Evolutionary conservation across 2,888 invertebrate species (phyloP), one percentile per base, ranked within the genome.

Genomic region (Netelia inedita): DNA sequence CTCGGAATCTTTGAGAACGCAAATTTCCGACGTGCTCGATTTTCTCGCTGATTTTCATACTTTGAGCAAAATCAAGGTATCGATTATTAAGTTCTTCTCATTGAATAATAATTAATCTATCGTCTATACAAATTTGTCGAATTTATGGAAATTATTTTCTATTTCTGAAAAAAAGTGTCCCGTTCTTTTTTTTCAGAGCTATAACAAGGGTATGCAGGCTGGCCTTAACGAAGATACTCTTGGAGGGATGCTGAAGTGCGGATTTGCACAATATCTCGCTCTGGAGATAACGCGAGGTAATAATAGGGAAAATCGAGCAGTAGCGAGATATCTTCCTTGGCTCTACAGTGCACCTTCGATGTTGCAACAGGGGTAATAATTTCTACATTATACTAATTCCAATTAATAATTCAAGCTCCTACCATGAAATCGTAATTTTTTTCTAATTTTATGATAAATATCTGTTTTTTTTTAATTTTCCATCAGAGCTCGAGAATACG

Each of bases 41-140:
- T 98, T 99, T 93, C 95, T 99, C 86, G 97, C 98, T 10, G 99
- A 99, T 94, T 98, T 99, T 87, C 98, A 99, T 92, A 98, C 99
- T 0, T 95, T 99, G 78, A 98, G 98, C 89, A 99, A 99, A 95
- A 97, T 99, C 87, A 99, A 99, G 96, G 98, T 98, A 93, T 87
- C 69, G 19, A 53, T 55, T 19, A 23, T 9, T 28, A 73, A 66
- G 19, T 10, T 53, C 63, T 78, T 23, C 50, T 63, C 28, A 14
- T 53, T 35, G 19, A 65, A 46, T 76, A 79, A 78, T 74, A 46
- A 19, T 65, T 46, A 69, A 14, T 41, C 46, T 69, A 35, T 14
- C n/a, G n/a, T 68, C 43, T 14, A n/a, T 50, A 16, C 14, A 69
- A n/a, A n/a, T 41, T 43, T 46, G 5, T 53, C 11, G 53, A 3